A percentile compares a stretch with the other conserved stretches of the same genome.
phyloP scores from a whole-genome alignment of 2,888 invertebrate genomes.

The Orthonevra nobilis region DNA sequence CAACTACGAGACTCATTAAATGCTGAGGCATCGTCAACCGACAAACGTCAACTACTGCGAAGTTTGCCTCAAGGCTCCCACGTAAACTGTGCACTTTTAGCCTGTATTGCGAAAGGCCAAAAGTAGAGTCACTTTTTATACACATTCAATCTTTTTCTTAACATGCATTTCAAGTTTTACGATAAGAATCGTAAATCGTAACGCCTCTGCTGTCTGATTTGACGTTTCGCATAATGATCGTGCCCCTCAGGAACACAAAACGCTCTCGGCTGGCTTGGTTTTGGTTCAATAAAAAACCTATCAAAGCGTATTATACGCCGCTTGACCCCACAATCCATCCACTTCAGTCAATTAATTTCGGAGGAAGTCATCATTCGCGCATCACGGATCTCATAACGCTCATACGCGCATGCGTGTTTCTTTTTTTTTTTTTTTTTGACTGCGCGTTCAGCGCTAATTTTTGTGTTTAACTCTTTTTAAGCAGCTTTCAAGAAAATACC shows the following conservation, averaged over 20 bases:
- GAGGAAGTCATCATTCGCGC: neutral
- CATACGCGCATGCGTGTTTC: no score
- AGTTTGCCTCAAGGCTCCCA: conserved; percentile 25
- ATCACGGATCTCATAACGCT: neutral
- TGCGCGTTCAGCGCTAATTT: no score
- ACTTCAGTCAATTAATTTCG: no score
- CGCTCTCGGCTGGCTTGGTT: no score
- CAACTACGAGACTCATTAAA: no score
- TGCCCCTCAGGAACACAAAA: no score
- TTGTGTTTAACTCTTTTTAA: conserved; percentile 4
- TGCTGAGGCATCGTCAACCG: no score
- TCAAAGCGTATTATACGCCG: neutral
- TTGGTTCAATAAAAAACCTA: neutral
- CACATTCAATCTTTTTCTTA: neutral
- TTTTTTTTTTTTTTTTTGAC: no score
- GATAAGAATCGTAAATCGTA: conserved; percentile 31
- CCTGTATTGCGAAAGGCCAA: conserved; percentile 27
- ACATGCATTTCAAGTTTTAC: conserved; percentile 51
- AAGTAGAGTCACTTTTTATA: no score
- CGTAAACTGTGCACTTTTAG: conserved; percentile 42
- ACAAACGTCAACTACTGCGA: no score
- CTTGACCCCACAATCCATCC: neutral
- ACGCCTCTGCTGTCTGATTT: conserved; percentile 55
- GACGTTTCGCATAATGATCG: neutral
- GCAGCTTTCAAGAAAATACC: conserved; percentile 16